Evolutionary conservation across 2,797 vertebrate species (phyloP).

Genomic region (Helostoma temminkii): DNA sequence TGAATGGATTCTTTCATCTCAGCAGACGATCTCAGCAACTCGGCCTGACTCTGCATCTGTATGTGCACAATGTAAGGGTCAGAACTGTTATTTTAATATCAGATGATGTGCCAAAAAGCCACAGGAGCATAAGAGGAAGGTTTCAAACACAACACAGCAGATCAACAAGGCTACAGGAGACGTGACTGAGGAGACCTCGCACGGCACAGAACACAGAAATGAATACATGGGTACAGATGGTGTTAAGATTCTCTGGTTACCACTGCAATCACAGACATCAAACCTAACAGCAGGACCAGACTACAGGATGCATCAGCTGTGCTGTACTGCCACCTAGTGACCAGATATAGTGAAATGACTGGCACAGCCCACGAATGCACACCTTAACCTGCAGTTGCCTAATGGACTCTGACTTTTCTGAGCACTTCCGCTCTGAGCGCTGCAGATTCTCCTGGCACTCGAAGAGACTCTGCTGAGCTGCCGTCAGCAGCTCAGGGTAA

Average conservation of each 20-base stretch:
- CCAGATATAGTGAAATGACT: constrained; percentile 50
- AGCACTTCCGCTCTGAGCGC: constrained; percentile 74
- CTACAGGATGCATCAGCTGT: constrained; percentile 13
- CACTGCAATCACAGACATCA: constrained; percentile 50
- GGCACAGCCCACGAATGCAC: constrained; percentile 52
- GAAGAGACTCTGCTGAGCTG: constrained; percentile 79
- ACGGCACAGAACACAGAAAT: constrained; percentile 45
- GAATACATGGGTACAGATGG: neutral
- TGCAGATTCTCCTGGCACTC: constrained; percentile 82
- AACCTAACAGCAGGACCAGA: constrained; percentile 44
- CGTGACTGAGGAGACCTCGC: constrained; percentile 7
- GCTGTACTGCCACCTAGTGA: constrained; percentile 64
- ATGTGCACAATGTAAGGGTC: neutral
- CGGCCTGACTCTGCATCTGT: constrained; percentile 77
- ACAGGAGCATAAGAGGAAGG: too few relatives aligned
- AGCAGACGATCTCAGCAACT: constrained; percentile 70
- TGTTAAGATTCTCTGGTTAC: neutral
- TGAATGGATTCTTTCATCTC: constrained; percentile 80
- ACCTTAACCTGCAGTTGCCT: constrained; percentile 88
- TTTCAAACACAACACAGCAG: constrained; percentile 22
- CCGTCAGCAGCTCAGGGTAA: constrained; percentile 81
- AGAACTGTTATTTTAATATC: neutral
- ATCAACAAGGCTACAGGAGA: neutral
- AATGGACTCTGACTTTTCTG: constrained; percentile 81
- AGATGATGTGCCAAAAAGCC: neutral